These are phyloP conservation scores for Galleria mellonella DNA, from an alignment of 1,140 invertebrate species.

Conservation along the genomic window DNA sequence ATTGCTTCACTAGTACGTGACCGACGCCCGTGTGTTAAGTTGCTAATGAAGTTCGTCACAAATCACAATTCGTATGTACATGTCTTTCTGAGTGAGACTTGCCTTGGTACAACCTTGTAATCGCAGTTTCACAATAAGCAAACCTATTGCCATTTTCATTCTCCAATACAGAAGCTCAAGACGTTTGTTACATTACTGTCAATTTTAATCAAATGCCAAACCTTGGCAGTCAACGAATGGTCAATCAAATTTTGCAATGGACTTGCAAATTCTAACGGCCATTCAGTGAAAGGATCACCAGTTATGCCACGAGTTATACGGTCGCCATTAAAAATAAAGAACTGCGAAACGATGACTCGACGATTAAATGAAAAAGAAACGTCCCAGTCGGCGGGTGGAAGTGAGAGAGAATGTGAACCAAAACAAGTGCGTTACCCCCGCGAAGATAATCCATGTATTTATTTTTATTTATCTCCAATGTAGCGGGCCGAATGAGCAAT, in stretches of 20 bases:
- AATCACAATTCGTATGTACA: too few species aligned
- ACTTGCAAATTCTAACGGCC: conserved; percentile 11
- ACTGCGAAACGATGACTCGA: conserved; percentile 62
- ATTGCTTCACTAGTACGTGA: conserved; percentile 1
- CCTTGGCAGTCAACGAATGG: too few species aligned
- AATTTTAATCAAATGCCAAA: too few species aligned
- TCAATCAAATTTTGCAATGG: conserved; percentile 16
- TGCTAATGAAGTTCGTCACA: conserved; percentile 3
- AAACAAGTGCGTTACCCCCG: conserved; percentile 71
- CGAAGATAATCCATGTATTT: conserved; percentile 57
- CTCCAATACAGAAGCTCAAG: neutral
- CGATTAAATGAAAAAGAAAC: conserved; percentile 46
- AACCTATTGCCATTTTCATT: neutral
- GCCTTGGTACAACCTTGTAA: conserved; percentile 19
- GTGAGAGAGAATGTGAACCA: conserved; percentile 42
- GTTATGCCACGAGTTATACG: conserved; percentile 37
- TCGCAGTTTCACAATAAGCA: conserved; percentile 27
- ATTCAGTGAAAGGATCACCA: conserved; percentile 50
- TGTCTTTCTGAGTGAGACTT: conserved; percentile 3
- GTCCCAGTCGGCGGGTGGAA: conserved; percentile 36
- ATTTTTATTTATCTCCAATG: conserved; percentile 48
- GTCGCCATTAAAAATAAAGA: conserved; percentile 59
- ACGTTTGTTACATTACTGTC: neutral
- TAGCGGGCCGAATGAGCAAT: conserved; percentile 17
- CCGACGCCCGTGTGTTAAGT: neutral